Conservation (phyloP, 2,888 invertebrate genomes). For the Unio delphinus region DNA sequence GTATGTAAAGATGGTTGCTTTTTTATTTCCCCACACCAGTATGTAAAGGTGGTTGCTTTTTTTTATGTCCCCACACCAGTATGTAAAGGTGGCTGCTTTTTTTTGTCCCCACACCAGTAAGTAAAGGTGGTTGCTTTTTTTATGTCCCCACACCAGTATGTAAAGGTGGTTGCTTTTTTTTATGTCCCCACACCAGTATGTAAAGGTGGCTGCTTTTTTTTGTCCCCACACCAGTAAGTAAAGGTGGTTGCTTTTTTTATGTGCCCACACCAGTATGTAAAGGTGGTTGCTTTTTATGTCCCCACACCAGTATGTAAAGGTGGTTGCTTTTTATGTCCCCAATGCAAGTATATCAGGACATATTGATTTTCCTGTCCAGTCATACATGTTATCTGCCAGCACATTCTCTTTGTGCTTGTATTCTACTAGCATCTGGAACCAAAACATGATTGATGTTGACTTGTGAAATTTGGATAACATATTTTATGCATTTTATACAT, state of each 20-base stretch:
- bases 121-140: not conserved
- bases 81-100: slow-evolving; percentile 5
- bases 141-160: slow-evolving; percentile 46
- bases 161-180: not conserved
- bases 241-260: too few relatives aligned
- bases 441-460: too few relatives aligned
- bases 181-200: slow-evolving; percentile 70
- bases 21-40: slow-evolving; percentile 66
- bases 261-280: slow-evolving; percentile 47
- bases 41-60: slow-evolving; percentile 6
- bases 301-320: slow-evolving; percentile 47
- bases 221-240: slow-evolving; percentile 70
- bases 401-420: too few relatives aligned
- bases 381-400: too few relatives aligned
- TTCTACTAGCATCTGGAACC: too few relatives aligned
- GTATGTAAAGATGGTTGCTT: slow-evolving; percentile 45
- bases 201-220: not conserved
- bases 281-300: too few relatives aligned
- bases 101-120: slow-evolving; percentile 70
- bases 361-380: too few relatives aligned
- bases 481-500: too few relatives aligned
- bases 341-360: too few relatives aligned
- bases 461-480: too few relatives aligned
- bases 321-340: too few relatives aligned
- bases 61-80: slow-evolving; percentile 69